Evolutionary conservation across 2,113 vertebrate genomes (phyloP).

Genomic region (Alethe castanea): DNA sequence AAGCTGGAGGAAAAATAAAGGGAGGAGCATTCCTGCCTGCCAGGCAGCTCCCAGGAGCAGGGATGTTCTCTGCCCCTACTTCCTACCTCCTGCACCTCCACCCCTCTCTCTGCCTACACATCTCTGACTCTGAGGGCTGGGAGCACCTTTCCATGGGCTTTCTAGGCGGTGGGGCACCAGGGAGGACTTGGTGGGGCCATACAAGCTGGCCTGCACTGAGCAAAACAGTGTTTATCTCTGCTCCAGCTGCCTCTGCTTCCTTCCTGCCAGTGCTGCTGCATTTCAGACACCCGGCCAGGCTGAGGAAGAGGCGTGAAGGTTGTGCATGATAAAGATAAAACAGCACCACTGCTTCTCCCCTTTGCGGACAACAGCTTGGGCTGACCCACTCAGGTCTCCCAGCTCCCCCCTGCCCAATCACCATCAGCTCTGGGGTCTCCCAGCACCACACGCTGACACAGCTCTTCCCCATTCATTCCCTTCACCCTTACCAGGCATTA

Average conservation of each 20-base stretch:
- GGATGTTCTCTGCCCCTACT: neutral
- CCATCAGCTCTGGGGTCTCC: neutral
- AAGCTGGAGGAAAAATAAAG: constrained; percentile 36
- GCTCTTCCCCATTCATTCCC: neutral
- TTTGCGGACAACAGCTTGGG: neutral
- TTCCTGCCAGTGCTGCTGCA: neutral
- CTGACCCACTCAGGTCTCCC: fast-evolving
- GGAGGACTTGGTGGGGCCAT: neutral
- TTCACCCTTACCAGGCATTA: neutral
- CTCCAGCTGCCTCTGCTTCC: constrained; percentile 40
- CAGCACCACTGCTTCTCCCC: neutral
- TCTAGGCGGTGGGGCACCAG: fast-evolving
- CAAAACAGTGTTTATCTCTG: constrained; percentile 43
- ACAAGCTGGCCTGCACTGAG: neutral
- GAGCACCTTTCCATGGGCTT: neutral
- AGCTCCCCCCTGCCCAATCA: neutral
- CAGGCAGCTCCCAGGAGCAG: neutral
- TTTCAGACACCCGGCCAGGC: neutral
- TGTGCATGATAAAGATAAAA: neutral
- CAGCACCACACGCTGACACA: neutral
- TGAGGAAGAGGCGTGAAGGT: constrained; percentile 30
- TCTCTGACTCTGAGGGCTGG: neutral
- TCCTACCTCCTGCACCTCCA: neutral
- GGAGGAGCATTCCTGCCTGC: neutral
- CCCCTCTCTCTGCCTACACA: neutral